Evolutionary conservation across 2,888 invertebrate genomes (phyloP).

Genomic region (Troides oblongomaculatus): DNA sequence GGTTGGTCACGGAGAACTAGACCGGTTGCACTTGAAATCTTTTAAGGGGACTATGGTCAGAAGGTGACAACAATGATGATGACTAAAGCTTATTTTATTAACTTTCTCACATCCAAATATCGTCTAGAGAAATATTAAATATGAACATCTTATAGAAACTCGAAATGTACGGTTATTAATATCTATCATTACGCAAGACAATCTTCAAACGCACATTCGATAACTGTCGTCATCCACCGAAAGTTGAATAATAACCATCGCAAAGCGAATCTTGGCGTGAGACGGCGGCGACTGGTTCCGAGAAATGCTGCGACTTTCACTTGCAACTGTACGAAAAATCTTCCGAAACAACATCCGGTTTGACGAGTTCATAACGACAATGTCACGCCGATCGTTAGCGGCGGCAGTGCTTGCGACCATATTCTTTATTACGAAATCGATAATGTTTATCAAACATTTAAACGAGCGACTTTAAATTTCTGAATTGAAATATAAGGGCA

Average conservation of each 20-base stretch:
- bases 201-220: conserved; percentile 48
- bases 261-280: conserved; percentile 54
- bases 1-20: too few species aligned
- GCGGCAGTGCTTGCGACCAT: neutral
- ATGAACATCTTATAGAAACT: conserved; percentile 1
- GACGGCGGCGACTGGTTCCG: conserved; percentile 57
- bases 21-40: too few species aligned
- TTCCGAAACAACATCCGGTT: conserved; percentile 63
- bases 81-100: too few species aligned
- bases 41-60: too few species aligned
- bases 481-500: too few species aligned
- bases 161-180: conserved; percentile 2
- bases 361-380: conserved; percentile 36
- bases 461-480: too few species aligned
- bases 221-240: conserved; percentile 55
- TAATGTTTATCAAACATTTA: too few species aligned
- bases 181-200: conserved; percentile 26
- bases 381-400: conserved; percentile 38
- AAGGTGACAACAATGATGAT: too few species aligned
- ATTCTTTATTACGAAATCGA: neutral
- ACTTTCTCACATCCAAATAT: neutral
- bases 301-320: conserved; percentile 69
- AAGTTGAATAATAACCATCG: conserved; percentile 64
- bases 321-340: conserved; percentile 47
- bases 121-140: neutral